These are phyloP conservation scores for Dipodomys spectabilis DNA, from an alignment of 2,113 vertebrate genomes.

Conservation along the genomic window DNA sequence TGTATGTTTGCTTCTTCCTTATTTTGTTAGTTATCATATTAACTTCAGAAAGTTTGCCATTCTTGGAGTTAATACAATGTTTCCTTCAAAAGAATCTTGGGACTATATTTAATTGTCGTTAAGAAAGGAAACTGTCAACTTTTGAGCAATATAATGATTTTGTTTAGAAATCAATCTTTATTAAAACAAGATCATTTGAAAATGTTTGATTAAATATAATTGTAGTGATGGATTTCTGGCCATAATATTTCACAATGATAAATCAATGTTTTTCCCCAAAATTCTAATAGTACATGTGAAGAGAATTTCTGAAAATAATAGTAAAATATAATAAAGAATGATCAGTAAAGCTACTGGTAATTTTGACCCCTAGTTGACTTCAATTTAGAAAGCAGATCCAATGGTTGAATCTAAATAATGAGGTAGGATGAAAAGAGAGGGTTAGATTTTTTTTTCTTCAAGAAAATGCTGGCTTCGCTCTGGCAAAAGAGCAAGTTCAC, in stretches of 20 bases:
- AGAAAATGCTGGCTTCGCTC: neutral
- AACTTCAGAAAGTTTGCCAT: neutral
- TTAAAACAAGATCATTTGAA: constrained; percentile 46
- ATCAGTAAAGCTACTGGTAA: neutral
- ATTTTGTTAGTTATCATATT: constrained; percentile 21
- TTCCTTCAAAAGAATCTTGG: neutral
- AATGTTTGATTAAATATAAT: constrained; percentile 31
- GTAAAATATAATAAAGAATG: neutral
- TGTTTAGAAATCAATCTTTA: constrained; percentile 28
- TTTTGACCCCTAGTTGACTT: neutral
- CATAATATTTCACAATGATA: constrained; percentile 15
- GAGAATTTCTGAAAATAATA: constrained; percentile 10
- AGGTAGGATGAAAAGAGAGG: neutral
- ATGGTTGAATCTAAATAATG: neutral
- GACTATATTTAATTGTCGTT: constrained; percentile 33
- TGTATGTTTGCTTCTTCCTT: neutral
- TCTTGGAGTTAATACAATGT: constrained; percentile 47
- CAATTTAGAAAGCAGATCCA: neutral
- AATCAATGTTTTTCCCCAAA: constrained; percentile 2
- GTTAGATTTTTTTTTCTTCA: constrained; percentile 2
- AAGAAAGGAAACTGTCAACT: constrained; percentile 40
- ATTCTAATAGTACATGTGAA: neutral
- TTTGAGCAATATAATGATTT: constrained; percentile 12
- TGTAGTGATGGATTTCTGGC: constrained; percentile 4
- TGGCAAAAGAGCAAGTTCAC: neutral